Conservation (phyloP, 2,797 vertebrate genomes). For the Neostethus bicornis region DNA sequence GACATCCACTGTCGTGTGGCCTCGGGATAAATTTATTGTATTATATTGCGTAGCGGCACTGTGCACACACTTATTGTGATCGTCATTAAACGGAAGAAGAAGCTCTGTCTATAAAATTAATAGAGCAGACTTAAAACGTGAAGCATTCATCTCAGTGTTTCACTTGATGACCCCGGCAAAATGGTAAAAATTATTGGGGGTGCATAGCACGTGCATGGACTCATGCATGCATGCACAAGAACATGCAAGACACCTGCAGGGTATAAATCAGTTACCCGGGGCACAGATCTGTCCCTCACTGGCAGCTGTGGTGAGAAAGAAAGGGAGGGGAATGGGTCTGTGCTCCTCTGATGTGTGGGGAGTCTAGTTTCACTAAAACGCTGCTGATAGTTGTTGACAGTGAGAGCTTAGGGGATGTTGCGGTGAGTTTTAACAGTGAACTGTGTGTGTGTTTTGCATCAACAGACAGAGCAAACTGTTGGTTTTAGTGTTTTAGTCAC, state of each 20-base stretch:
- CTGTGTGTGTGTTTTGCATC: conserved; percentile 25
- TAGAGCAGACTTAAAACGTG: conserved; percentile 26
- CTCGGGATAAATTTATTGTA: conserved; percentile 12
- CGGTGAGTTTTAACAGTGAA: conserved; percentile 13
- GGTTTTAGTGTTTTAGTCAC: conserved; percentile 46
- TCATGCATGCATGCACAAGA: conserved; percentile 44
- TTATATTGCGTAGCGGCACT: conserved; percentile 3
- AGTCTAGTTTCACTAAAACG: conserved; percentile 56
- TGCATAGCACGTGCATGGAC: conserved; percentile 38
- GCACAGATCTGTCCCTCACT: conserved; percentile 42
- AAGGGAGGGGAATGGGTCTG: conserved; percentile 22
- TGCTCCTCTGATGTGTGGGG: conserved; percentile 36
- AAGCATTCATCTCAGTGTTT: conserved; percentile 45
- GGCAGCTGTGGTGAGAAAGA: conserved; percentile 61
- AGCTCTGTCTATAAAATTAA: conserved; percentile 40
- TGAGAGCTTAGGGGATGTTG: conserved; percentile 46
- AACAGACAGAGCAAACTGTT: conserved; percentile 55
- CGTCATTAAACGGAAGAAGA: conserved; percentile 13
- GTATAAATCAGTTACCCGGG: conserved; percentile 68
- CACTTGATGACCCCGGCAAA: conserved; percentile 28
- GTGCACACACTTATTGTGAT: conserved; percentile 18
- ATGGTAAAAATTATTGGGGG: conserved; percentile 40
- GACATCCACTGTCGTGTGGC: conserved; percentile 1
- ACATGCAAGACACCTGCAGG: conserved; percentile 71
- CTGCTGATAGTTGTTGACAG: conserved; percentile 49